Evolutionary conservation across 2,888 invertebrate species (phyloP), one percentile per base, ranked within the genome.

Genomic region (Latheticus oryzae): DNA sequence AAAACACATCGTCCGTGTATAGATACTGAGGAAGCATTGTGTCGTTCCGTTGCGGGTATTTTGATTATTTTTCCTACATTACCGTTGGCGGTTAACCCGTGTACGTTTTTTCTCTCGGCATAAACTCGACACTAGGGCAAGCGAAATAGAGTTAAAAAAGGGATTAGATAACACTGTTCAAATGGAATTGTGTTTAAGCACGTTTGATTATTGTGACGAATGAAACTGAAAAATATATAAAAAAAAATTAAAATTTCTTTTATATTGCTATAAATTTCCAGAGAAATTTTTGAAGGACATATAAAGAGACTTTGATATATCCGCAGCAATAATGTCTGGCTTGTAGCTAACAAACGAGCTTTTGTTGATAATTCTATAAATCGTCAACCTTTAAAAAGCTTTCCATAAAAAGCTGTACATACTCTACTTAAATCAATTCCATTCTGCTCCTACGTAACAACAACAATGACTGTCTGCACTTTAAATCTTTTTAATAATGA

Each of bases 1-100:
- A 74, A 75, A 76, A 70, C 76, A 72, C 75, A 78, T 78, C 77
- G 77, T 73, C 76, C 75, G 76, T 78, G 75, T 70, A 76, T 72
- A 75, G 76, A 76, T 75, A 76, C 68, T 67, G 71, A 60, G 58
- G 61, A 57, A 60, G 58, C 51, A 38, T 57, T 55, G 42, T 51
- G 54, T 43, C 51, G 52, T 55, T 60, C 60, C 48, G 45, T 35
- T 57, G 52, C 55, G 55, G 51, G 58, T 56, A 56, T 63, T 61
- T 61, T 43, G 63, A 65, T 63, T 63, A 60, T 63, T 63, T 61
- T 57, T 55, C 61, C 54, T 54, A 35, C 53, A 58, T 48, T 48
- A 48, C 50, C 50, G 17, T 19, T 32, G 45, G 32, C 48, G 48
- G 35, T 48, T 48, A 35, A 35, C 50, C 50, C 45, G 17, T 42